A percentile compares a stretch with the other conserved stretches of the same genome.
These are phyloP conservation scores for Anhinga anhinga DNA, from an alignment of 2,113 vertebrate genomes.

Conservation along the genomic window DNA sequence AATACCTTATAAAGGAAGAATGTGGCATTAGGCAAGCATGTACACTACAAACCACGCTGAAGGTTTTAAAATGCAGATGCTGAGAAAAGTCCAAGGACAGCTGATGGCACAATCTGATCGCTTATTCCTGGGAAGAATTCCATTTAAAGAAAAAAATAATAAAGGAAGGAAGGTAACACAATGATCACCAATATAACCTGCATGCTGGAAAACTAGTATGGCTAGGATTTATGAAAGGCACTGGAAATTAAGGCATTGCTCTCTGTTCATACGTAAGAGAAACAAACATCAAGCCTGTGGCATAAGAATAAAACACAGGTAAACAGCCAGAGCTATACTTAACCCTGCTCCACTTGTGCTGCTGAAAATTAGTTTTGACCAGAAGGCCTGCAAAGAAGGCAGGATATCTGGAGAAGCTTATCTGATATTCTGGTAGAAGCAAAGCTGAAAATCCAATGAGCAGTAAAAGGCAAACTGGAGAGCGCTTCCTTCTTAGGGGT, in stretches of 20 bases:
- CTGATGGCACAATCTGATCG: neutral
- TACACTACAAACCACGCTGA: neutral
- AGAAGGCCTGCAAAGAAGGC: neutral
- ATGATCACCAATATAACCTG: neutral
- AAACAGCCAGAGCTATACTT: neutral
- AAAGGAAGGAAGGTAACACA: neutral
- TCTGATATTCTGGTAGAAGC: neutral
- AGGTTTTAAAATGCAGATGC: neutral
- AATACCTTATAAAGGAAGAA: neutral
- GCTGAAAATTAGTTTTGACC: neutral
- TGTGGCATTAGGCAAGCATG: neutral
- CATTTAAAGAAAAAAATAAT: neutral
- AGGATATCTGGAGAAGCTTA: neutral
- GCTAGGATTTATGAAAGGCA: neutral
- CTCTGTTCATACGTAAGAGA: neutral
- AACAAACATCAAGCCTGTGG: neutral
- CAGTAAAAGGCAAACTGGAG: neutral
- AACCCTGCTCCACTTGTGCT: neutral
- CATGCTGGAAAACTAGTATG: neutral
- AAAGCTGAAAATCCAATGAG: constrained; percentile 1
- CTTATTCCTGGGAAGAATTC: neutral
- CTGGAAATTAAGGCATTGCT: neutral
- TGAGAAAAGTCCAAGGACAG: neutral
- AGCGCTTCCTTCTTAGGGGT: neutral
- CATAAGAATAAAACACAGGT: neutral